phyloP scores from a whole-genome alignment of 2,888 invertebrate species.

The Epinotia nisella region DNA sequence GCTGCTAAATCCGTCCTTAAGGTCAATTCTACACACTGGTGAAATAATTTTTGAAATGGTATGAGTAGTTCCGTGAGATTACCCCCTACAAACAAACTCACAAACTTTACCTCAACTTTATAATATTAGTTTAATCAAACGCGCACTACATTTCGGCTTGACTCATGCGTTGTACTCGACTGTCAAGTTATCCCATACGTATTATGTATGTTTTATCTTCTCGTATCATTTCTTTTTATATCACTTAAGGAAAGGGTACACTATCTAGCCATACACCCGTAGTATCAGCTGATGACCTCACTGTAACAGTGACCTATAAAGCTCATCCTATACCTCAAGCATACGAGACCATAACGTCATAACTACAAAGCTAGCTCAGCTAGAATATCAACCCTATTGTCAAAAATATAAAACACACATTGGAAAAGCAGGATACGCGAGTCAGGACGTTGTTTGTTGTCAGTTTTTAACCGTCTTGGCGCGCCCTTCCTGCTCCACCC shows the following conservation, averaged over 20 bases:
- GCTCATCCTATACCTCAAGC: constrained; percentile 55
- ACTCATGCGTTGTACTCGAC: not conserved
- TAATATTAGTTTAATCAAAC: no score
- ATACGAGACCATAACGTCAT: not conserved
- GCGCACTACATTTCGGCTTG: not conserved
- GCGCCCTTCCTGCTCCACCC: constrained; percentile 78
- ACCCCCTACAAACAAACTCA: no score
- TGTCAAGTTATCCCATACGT: not conserved
- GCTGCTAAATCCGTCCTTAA: no score
- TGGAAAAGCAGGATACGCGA: not conserved
- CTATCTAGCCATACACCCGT: constrained; percentile 30
- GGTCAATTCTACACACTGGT: no score
- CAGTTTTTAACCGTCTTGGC: constrained; percentile 59
- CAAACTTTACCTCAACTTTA: no score
- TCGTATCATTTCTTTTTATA: not conserved
- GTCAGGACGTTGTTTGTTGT: not conserved
- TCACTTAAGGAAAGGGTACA: constrained; percentile 13
- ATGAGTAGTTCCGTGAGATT: no score
- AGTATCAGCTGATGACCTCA: constrained; percentile 41
- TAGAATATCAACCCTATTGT: not conserved
- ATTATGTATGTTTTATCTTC: not conserved
- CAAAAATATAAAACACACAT: not conserved
- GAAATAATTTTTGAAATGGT: no score
- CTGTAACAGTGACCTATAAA: constrained; percentile 72
- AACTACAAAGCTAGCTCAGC: not conserved